Evolutionary conservation across 2,797 vertebrate species (phyloP).

Genomic region (Pteropus rufus): DNA sequence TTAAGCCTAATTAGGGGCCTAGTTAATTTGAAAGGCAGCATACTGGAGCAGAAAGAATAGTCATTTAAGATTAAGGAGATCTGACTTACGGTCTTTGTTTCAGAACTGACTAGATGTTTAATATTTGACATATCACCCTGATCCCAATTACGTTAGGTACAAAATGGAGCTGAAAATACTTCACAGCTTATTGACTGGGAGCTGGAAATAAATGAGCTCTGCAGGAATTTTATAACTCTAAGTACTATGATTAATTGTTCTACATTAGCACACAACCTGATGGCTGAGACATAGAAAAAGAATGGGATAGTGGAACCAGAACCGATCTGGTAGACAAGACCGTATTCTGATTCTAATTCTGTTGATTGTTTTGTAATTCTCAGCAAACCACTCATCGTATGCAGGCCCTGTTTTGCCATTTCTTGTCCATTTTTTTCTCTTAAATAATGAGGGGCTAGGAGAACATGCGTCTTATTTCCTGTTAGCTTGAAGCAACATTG

Average conservation of each 20-base stretch:
- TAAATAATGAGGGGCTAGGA: background rate
- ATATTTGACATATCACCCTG: slow-evolving; percentile 31
- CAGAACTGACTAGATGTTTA: slow-evolving; percentile 36
- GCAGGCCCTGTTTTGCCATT: background rate
- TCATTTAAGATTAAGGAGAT: background rate
- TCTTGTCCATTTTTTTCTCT: background rate
- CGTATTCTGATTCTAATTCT: background rate
- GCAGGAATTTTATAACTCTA: background rate
- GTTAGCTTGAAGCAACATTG: background rate
- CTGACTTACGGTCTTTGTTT: background rate
- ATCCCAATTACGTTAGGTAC: slow-evolving; percentile 9
- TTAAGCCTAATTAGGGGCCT: background rate
- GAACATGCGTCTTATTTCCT: background rate
- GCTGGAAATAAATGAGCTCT: slow-evolving; percentile 31
- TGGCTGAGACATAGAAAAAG: background rate
- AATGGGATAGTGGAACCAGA: background rate
- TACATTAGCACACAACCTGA: background rate
- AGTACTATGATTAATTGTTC: slow-evolving; percentile 13
- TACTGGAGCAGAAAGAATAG: background rate
- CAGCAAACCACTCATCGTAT: background rate
- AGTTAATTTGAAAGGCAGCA: background rate
- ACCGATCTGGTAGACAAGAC: background rate
- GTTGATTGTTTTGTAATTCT: background rate
- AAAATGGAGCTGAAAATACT: slow-evolving; percentile 47
- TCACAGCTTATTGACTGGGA: slow-evolving; percentile 33